Evolutionary conservation across 2,113 vertebrate genomes (phyloP).

Genomic region (Glaucomys volans): DNA sequence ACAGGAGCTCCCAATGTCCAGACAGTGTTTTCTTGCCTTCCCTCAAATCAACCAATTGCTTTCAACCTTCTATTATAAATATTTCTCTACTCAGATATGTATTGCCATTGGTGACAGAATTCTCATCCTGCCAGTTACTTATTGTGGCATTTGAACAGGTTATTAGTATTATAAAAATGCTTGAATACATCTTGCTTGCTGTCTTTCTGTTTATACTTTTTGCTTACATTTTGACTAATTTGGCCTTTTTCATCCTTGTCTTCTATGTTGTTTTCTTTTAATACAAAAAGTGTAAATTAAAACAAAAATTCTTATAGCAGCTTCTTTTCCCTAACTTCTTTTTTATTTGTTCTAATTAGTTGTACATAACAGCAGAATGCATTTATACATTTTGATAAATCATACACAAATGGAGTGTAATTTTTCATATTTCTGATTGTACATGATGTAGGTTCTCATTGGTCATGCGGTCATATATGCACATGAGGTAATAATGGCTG

Average conservation of each 20-base stretch:
- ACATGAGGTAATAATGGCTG: too few relatives aligned
- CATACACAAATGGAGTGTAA: too few relatives aligned
- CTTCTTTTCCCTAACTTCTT: background rate
- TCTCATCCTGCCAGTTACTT: background rate
- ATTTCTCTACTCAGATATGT: background rate
- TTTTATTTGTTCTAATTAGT: too few relatives aligned
- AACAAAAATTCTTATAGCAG: background rate
- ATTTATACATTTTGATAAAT: too few relatives aligned
- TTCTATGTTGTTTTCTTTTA: constrained; percentile 15
- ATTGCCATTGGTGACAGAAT: background rate
- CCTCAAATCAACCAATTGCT: background rate
- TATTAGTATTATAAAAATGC: background rate
- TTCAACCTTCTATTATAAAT: background rate
- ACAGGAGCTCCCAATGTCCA: background rate
- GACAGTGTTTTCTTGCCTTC: background rate
- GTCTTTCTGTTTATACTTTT: background rate
- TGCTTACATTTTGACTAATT: constrained; percentile 1
- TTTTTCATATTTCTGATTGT: too few relatives aligned
- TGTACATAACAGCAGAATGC: too few relatives aligned
- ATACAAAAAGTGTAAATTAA: background rate
- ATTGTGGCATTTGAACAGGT: background rate
- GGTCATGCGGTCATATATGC: too few relatives aligned
- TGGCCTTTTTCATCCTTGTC: background rate
- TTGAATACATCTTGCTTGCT: background rate
- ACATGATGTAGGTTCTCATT: too few relatives aligned